phyloP scores from a whole-genome alignment of 2,797 vertebrate species.

The Darevskia nairensis region DNA sequence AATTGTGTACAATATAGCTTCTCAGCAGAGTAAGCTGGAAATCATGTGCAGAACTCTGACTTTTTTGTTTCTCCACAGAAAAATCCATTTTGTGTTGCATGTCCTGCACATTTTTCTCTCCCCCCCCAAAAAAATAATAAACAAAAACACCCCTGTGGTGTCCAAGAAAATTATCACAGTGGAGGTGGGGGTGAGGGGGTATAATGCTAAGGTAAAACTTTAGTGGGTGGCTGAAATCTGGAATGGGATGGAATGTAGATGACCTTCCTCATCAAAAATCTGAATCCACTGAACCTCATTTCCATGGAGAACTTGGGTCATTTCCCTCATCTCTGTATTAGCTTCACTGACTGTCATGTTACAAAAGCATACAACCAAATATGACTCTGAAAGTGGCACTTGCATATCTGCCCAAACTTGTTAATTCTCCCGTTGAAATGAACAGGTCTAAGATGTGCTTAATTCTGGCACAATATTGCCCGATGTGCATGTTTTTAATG shows the following conservation, averaged over 20 bases:
- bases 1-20: neutral
- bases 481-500: neutral
- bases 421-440: neutral
- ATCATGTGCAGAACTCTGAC: constrained; percentile 4
- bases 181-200: neutral
- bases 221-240: neutral
- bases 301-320: neutral
- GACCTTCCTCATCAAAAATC: neutral
- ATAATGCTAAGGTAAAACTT: neutral
- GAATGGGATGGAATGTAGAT: neutral
- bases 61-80: constrained; percentile 6
- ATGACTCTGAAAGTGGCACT: neutral
- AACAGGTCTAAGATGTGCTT: neutral
- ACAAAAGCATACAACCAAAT: neutral
- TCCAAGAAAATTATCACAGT: neutral
- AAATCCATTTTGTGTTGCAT: neutral
- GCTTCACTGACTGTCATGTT: neutral
- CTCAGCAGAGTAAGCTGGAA: neutral
- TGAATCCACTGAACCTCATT: too few relatives aligned
- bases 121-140: neutral
- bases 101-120: neutral
- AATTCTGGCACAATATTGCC: neutral
- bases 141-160: neutral
- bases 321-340: neutral
- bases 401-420: neutral